Base-by-base conservation (phyloP, 2,113 vertebrate species). In the Rhinoderma darwinii region DNA sequence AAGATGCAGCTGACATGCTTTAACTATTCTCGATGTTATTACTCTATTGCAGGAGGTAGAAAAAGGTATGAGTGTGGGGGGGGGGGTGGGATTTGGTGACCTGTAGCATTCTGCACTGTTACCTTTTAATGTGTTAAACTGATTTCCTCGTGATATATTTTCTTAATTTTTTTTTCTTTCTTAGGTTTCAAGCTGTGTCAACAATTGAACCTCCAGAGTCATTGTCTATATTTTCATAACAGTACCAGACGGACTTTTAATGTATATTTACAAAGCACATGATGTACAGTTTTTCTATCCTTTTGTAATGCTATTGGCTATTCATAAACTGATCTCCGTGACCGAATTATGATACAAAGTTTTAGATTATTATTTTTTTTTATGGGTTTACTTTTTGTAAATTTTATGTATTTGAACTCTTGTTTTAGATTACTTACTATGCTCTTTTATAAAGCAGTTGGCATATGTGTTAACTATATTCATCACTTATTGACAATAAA, bases 151-250 rank as follows among this genome's bases (percentile, higher is more conserved):
- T 61, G 54, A 7, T 10, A 22, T 56, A 0, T 54, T 54, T 22
- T 56, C 15, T 25, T 44, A 3, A 32, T 54, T 22, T 22, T 43
- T 14, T 12, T 2, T 20, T 27, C 37, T 10, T 39, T 39, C 27
- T 73, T 32, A 99, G 98, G 92, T 98, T 97, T 91, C 94, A 94
- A 5, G 94, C 95, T 86, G 96, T 97, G 89, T 98, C 98, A 5
- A 91, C 96, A 77, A 94, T 99, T 88, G 92, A 95, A 0, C 94
- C 96, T 22, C 97, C 96, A 84, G 91, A 96, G 59, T 95, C 91
- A 88, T 90, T 95, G 91, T 92, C 90, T 75, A 75, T 94, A 88
- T 91, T 82, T 47, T 91, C 85, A 91, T 88, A 92, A 90, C 84
- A 85, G 88, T 91, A 86, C 91, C 90, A 91, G 30, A 90, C 90